Evolutionary conservation across 37 sponge, comb jelly and placozoan genomes (phyloP).

Genomic region (Axinella damicornis): DNA sequence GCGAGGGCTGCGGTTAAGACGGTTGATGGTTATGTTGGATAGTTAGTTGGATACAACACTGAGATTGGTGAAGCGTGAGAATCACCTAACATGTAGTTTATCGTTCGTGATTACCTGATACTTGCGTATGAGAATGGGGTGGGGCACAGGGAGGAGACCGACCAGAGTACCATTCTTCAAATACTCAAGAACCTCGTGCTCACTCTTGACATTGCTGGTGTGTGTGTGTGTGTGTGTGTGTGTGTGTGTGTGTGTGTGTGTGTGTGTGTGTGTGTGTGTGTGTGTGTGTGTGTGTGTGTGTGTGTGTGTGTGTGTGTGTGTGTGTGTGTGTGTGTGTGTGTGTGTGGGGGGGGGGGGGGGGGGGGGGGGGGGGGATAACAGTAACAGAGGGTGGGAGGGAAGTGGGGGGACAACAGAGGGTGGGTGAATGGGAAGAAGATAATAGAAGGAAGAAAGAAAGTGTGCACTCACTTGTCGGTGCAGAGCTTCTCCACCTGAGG

Average conservation of each 20-base stretch:
- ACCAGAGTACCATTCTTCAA: constrained; percentile 96
- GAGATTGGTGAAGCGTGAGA: too few relatives aligned
- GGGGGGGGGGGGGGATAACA: too few relatives aligned
- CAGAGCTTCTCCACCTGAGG: constrained; percentile 99
- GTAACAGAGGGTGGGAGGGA: too few relatives aligned
- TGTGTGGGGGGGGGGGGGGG: background rate
- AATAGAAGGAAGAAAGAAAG: too few relatives aligned
- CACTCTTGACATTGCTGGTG: constrained; percentile 66
- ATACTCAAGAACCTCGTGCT: constrained; percentile 90
- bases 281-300: background rate
- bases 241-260: background rate
- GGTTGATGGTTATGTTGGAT: too few relatives aligned
- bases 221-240: background rate
- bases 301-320: background rate
- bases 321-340: background rate
- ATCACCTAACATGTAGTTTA: too few relatives aligned
- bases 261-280: background rate
- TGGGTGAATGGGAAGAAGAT: too few relatives aligned
- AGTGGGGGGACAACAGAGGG: too few relatives aligned
- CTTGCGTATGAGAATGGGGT: constrained; percentile 96
- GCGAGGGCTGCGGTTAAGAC: too few relatives aligned
- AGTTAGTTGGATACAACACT: too few relatives aligned
- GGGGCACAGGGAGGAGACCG: constrained; percentile 95
- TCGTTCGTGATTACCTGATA: constrained; percentile 77
- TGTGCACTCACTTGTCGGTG: constrained; percentile 84